These are phyloP conservation scores for Lasioglossum zephyrum DNA, from an alignment of 2,888 invertebrate genomes.

Conservation along the genomic window DNA sequence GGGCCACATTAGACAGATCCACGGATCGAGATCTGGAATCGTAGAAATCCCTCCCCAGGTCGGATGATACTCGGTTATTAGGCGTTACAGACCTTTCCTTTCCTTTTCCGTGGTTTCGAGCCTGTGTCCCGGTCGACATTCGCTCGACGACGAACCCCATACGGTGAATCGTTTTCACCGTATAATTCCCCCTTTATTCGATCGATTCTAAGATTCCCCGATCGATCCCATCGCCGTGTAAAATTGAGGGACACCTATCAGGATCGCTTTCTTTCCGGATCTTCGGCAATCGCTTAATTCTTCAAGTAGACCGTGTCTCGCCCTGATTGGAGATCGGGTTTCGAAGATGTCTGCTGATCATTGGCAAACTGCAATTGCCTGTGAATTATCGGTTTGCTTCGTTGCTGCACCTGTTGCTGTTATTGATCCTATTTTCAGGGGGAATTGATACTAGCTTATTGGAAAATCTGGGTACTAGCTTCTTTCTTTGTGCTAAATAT, in stretches of 20 bases:
- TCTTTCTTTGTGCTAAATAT: neutral
- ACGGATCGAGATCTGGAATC: slow-evolving; percentile 80
- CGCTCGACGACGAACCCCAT: slow-evolving; percentile 28
- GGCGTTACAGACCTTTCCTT: slow-evolving; percentile 62
- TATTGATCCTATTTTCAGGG: neutral
- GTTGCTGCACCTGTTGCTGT: neutral
- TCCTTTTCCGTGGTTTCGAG: slow-evolving; percentile 52
- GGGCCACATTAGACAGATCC: slow-evolving; percentile 81
- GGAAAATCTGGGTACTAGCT: neutral
- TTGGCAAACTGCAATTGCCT: neutral
- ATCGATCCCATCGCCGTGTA: slow-evolving; percentile 25
- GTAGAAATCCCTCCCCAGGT: slow-evolving; percentile 77
- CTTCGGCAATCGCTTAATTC: slow-evolving; percentile 1
- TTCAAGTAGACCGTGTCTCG: neutral
- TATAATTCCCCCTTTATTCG: slow-evolving; percentile 69
- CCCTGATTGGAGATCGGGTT: neutral
- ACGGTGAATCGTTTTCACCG: slow-evolving; percentile 55
- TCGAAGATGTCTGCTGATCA: neutral
- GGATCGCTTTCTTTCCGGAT: slow-evolving; percentile 36
- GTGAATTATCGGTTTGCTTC: neutral
- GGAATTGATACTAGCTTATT: neutral
- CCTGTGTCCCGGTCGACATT: slow-evolving; percentile 12
- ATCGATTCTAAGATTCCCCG: slow-evolving; percentile 19
- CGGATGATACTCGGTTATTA: slow-evolving; percentile 79
- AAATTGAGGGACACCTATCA: slow-evolving; percentile 73